phyloP scores from a whole-genome alignment of 2,888 invertebrate genomes.

The Alcis repandata region DNA sequence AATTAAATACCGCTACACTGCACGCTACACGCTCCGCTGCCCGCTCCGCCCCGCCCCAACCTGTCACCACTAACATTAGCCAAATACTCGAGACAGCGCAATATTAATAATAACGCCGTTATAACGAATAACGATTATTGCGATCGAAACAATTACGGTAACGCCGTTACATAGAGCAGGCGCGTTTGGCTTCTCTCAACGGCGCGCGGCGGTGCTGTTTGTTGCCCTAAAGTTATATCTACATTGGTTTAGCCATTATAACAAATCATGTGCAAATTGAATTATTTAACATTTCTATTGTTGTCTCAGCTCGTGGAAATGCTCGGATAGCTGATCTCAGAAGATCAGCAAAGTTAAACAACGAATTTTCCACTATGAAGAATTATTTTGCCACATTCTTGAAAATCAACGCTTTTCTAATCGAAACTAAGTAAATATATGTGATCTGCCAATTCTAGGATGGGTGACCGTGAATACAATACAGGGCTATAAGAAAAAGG shows the following conservation, averaged over 20 bases:
- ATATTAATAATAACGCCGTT: conserved; percentile 22
- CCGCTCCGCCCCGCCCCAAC: background rate
- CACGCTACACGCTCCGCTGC: background rate
- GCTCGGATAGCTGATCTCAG: no score
- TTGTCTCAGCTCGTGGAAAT: no score
- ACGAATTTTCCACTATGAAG: no score
- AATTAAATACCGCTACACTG: no score
- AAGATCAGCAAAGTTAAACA: no score
- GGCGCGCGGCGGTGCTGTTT: conserved; percentile 9
- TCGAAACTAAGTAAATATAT: no score
- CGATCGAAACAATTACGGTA: conserved; percentile 24
- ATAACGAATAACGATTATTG: conserved; percentile 29
- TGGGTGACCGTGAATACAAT: no score
- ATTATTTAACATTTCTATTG: background rate
- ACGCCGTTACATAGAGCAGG: conserved; percentile 25
- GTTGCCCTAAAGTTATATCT: conserved; percentile 1
- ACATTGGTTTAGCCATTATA: conserved; percentile 17
- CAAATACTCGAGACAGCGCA: conserved; percentile 17
- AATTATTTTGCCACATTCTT: no score
- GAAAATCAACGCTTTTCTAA: no score
- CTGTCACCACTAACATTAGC: conserved; percentile 16
- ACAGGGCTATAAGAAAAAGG: no score
- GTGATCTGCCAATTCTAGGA: no score
- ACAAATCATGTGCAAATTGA: background rate
- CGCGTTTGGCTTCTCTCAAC: conserved; percentile 30